Conservation (phyloP, 2,113 vertebrate species). For the Pimephales promelas region DNA sequence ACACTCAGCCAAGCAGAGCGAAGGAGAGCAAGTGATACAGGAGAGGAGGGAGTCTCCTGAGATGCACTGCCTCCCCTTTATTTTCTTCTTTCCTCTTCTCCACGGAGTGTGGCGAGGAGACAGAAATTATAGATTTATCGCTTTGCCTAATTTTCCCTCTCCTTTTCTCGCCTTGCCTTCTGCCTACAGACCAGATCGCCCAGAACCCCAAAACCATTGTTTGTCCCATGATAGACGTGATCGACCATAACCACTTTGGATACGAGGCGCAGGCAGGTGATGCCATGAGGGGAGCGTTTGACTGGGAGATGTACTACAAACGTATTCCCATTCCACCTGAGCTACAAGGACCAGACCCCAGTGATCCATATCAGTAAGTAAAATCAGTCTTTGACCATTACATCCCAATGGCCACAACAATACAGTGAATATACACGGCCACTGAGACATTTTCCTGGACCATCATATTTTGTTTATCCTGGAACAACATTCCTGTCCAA, state of each 20-base stretch:
- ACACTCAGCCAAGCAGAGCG: slow-evolving; percentile 50
- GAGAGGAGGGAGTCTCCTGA: slow-evolving; percentile 52
- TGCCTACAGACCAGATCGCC: slow-evolving; percentile 85
- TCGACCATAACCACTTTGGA: slow-evolving; percentile 93
- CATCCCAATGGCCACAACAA: neutral
- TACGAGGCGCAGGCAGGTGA: slow-evolving; percentile 90
- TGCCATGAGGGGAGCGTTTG: slow-evolving; percentile 90
- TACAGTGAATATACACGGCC: too few species aligned
- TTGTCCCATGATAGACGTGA: slow-evolving; percentile 93
- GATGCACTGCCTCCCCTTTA: neutral
- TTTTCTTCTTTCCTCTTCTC: neutral
- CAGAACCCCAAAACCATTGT: slow-evolving; percentile 90
- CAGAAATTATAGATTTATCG: neutral
- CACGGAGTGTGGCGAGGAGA: neutral
- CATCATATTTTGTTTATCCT: too few species aligned
- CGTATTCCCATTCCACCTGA: slow-evolving; percentile 88
- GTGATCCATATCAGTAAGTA: slow-evolving; percentile 91
- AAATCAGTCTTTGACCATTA: neutral
- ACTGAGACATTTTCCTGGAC: too few species aligned
- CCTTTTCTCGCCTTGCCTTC: slow-evolving; percentile 1
- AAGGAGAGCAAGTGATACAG: slow-evolving; percentile 56
- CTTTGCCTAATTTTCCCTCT: slow-evolving; percentile 1
- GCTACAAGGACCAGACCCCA: slow-evolving; percentile 85
- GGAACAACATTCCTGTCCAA: too few species aligned
- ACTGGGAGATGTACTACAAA: slow-evolving; percentile 97